phyloP scores from a whole-genome alignment of 2,113 vertebrate genomes.

The Hypanus sabinus region DNA sequence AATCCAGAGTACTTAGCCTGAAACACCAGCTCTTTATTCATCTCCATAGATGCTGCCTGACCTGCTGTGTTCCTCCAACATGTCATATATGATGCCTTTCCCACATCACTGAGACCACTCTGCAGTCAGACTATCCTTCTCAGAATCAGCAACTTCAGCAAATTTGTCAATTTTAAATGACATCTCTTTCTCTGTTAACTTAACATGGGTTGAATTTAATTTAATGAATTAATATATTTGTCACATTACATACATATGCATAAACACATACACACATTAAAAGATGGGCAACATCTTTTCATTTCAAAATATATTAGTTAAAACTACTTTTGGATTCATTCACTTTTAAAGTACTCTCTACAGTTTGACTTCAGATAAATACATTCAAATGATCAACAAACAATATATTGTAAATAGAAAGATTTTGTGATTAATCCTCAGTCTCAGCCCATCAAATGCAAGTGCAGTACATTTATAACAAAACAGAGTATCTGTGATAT shows the following conservation, averaged over 20 bases:
- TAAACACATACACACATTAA: not conserved
- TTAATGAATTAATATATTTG: not conserved
- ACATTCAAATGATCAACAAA: not conserved
- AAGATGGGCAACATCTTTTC: not conserved
- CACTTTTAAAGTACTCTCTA: not conserved
- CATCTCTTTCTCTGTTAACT: not conserved
- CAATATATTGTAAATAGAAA: not conserved
- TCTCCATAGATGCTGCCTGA: too few relatives aligned
- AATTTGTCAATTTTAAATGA: not conserved
- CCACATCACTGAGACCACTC: too few relatives aligned
- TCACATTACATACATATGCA: not conserved
- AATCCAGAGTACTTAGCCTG: too few relatives aligned
- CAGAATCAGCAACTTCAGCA: too few relatives aligned
- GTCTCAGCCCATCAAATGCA: slow-evolving; percentile 1
- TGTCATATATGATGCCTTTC: too few relatives aligned
- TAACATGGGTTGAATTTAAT: not conserved
- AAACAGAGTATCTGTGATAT: not conserved
- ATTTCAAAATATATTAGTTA: not conserved
- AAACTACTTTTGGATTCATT: not conserved
- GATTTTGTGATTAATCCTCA: not conserved
- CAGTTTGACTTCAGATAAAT: not conserved
- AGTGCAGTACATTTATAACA: slow-evolving; percentile 8
- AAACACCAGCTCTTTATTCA: too few relatives aligned
- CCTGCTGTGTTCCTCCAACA: too few relatives aligned
- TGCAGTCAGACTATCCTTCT: too few relatives aligned